Base-by-base conservation (phyloP, 2,888 invertebrate genomes). In the Cephus pygmeus region DNA sequence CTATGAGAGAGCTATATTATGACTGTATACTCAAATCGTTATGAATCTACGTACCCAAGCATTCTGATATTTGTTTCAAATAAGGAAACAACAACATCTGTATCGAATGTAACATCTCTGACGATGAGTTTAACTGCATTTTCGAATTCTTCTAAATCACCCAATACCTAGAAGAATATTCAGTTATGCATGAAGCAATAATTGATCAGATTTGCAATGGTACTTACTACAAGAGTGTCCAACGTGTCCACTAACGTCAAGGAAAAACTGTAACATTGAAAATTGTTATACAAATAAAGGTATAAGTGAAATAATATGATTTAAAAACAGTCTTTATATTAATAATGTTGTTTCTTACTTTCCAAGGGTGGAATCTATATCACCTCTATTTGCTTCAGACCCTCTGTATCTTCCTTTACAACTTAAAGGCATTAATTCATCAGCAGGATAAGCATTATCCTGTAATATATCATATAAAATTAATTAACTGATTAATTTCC, bases 11-110 rank as follows among this genome's bases (percentile, higher is more conserved):
- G 31, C 15, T 77, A 30, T 68, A 34, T 30, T 30, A 23, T 33
- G 1, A 12, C 56, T n/a, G 69, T 31, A 77, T 23, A 36, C 73
- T 35, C 30, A 56, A 56, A 56, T 23, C 0, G 9, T 56, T 56
- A 23, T 23, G 2, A 56, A 40, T 75, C 77, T 76, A 90, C 94
- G 94, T 92, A 97, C 96, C 99, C 99, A n/a, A 99, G 93, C 93
- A 99, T 96, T 85, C 99, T 94, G 86, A 99, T 99, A 91, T 99
- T 99, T 12, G 98, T 98, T 92, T 99, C 99, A 92, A 99, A 99
- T 6, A 99, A 98, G 0, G 99, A 99, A 12, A 99, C 99, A 77
- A 98, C 95, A 80, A 99, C 95, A 92, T 99, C 98, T 84, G 94
- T 96, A 90, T 99, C 98, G 92, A 99, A 99, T 77, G 94, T 94